Evolutionary conservation across 2,888 invertebrate species (phyloP), one percentile per base, ranked within the genome.

Genomic region (Pollenia amentaria): DNA sequence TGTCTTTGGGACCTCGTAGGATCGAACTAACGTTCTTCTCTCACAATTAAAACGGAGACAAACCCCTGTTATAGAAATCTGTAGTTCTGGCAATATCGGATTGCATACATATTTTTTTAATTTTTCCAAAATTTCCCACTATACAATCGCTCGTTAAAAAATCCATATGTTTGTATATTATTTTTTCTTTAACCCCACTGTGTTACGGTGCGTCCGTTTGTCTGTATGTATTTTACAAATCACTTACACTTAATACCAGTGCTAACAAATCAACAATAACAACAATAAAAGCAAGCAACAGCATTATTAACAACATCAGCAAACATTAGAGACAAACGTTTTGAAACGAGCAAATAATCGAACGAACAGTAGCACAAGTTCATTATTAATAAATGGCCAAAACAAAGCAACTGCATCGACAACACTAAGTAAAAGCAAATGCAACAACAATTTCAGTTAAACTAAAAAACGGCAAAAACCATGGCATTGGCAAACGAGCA

Each of bases 331-430:
- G 60, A 12, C 65, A 57, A 76, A 76, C 21, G 18, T 46, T 57
- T 69, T 60, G 29, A 40, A 64, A 51, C 73, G 12, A 69, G 29
- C n/a, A 51, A n/a, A 6, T 29, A 29, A 29, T 29, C 12, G 14
- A 64, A 65, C 70, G 44, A 77, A 84, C 87, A 84, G 84, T 84
- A 84, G 84, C 87, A 87, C 80, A 87, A 87, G 87, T 87, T 87
- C 87, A 87, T 84, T 87, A 87, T 77, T 87, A 77, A 73, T 81
- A 81, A 84, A 84, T 84, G 80, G 38, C 51, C 62, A 81, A 84
- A 87, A 55, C 84, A 21, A 82, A 76, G 62, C 55, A 62, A 60
- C 16, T 29, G 2, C 57, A 60, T 14, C 29, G 29, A 62, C 1
- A 51, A 44, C n/a, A 18, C 40, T 16, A 7, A 64, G 44, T 18